A percentile compares a stretch with the other conserved stretches of the same genome.
These are phyloP conservation scores for Papilio helenus DNA, from an alignment of 1,140 invertebrate species.

Conservation along the genomic window DNA sequence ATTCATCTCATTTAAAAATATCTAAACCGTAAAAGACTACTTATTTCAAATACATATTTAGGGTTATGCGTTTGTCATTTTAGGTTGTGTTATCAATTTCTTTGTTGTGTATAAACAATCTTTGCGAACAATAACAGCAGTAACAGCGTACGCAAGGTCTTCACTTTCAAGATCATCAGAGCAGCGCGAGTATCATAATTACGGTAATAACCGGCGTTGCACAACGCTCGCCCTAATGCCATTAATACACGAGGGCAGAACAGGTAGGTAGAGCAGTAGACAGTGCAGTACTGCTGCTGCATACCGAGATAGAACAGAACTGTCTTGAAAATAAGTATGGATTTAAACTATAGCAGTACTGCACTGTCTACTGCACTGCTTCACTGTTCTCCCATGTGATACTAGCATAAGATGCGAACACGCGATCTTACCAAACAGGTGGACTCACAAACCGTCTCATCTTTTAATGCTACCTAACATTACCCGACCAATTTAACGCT, in stretches of 20 bases:
- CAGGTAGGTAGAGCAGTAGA: background rate
- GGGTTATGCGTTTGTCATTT: too few relatives aligned
- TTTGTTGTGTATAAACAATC: conserved; percentile 63
- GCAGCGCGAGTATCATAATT: conserved; percentile 76
- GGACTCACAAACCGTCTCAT: conserved; percentile 19
- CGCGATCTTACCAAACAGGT: conserved; percentile 64
- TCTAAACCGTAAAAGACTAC: too few relatives aligned
- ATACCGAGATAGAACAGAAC: too few relatives aligned
- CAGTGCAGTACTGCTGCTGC: background rate
- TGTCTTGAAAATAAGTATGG: background rate
- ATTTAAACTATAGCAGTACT: background rate
- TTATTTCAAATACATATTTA: background rate
- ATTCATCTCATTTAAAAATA: background rate
- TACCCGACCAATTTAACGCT: conserved; percentile 14
- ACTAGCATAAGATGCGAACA: conserved; percentile 48
- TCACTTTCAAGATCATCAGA: conserved; percentile 82
- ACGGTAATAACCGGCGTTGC: conserved; percentile 71
- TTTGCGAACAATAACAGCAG: conserved; percentile 52
- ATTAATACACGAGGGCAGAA: background rate
- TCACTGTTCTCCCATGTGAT: background rate
- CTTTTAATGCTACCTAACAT: conserved; percentile 13
- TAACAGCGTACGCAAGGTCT: conserved; percentile 66
- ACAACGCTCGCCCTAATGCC: conserved; percentile 56
- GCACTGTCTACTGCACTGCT: background rate
- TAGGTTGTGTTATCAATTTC: background rate